Evolutionary conservation across 2,888 invertebrate species (phyloP), one percentile per base, ranked within the genome.

Genomic region (Caenorhabditis becei): DNA sequence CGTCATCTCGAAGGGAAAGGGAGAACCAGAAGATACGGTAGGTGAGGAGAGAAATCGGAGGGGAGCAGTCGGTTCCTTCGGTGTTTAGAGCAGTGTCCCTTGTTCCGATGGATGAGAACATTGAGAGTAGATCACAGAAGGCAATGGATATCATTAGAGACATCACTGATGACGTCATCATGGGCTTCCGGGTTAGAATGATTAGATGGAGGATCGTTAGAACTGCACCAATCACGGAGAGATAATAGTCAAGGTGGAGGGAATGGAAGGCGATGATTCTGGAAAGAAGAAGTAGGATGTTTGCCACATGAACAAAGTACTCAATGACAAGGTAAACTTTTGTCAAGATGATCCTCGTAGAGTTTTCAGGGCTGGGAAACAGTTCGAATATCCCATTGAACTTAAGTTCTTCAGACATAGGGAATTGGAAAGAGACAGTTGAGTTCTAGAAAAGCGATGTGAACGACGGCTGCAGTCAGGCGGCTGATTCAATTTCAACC

Each of bases 111-210:
- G 32, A 35, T 1, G 35, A 18, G 32, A 37, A 24, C 66, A 66
- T 66, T 0, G 54, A 66, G 18, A 66, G 35, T 23, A 20, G 37
- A 16, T 66, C 66, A 54, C 37, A 49, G 2, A 54, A 18, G 2
- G 66, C 66, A 10, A 66, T 54, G 10, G 51, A 53, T 2, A 53
- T 66, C 54, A 66, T 53, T 11, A 66, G 23, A 5, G 66, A 54
- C 2, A 54, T 66, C 18, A 66, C 66, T n/a, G 66, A 66, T 11
- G 66, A 66, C 7, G 54, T 66, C 35, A 53, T 37, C 66, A 66
- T 66, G 11, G 66, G 18, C 35, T 54, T 66, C 28, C 66, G 18
- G n/a, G 66, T 41, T 24, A 66, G 24, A 41, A 66, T 54, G 1
- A 54, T 11, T 8, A 66, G 4, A 26, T 66, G 66, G 26, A 53